Evolutionary conservation across 2,888 invertebrate species (phyloP), one percentile per base, ranked within the genome.

Genomic region (Clistopyga incitator): DNA sequence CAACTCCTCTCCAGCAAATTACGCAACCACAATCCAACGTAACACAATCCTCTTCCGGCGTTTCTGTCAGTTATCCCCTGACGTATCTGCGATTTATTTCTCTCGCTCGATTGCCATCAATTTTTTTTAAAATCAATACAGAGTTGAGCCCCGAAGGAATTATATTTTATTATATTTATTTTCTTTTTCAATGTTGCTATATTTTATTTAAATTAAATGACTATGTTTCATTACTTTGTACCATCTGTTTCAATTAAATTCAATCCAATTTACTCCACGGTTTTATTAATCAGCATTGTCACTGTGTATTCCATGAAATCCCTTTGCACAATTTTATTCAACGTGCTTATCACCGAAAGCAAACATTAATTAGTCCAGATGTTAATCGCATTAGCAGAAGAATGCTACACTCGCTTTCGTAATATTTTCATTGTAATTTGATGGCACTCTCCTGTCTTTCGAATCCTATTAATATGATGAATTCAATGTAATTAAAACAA

Each of bases 21-120:
- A 80, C 81, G 84, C 81, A 86, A 84, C 85, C 84, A 86, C 83
- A 85, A 87, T 86, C 81, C 68, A 84, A 72, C 81, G 56, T 75
- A 65, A 65, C 65, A 78, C 84, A 78, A 84, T 81, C 78, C 78
- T 75, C 78, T 84, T 84, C 84, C 84, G 81, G 84, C 78, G 64
- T 75, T 75, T 78, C 84, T 71, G 78, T 78, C 81, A 75, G 70
- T 81, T 84, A 74, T 81, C 75, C 75, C 56, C 74, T 59, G 74
- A 71, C 75, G 81, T 64, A 84, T 84, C 78, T 64, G 54, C 71
- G 20, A 84, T 84, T 81, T 78, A 82, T 83, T 79, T 79, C 81
- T 76, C 78, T 75, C 75, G 47, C 67, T 78, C 54, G 74, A 78
- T 82, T 70, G 71, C 45, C 25, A 38, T 59, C 65, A 45, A 42